Base-by-base conservation (phyloP, 2,113 vertebrate species). In the Pelodiscus sinensis region DNA sequence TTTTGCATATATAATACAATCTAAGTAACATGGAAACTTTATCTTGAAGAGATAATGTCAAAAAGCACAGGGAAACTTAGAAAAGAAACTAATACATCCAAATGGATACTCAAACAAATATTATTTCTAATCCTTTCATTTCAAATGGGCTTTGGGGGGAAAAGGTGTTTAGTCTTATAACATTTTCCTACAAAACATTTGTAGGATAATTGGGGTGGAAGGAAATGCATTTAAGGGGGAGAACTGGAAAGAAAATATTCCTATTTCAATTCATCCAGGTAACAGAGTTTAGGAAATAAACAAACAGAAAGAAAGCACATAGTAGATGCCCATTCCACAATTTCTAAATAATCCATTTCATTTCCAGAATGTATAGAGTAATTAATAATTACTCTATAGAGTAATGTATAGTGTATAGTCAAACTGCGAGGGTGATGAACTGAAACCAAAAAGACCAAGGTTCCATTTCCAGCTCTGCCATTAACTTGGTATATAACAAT, bases 191-290 rank as follows among this genome's bases (percentile, higher is more conserved):
- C 2, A 75, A 60, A 87, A 88, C 5, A 13, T 8, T 2, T 55
- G 3, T 57, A 35, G 21, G n/a, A 79, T 57, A 88, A 92, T 88
- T 50, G 93, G 58, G 51, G 84, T 50, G 65, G 65, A 14, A 78
- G 9, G 81, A 87, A 85, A 24, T 12, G 1, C 9, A 71, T 9
- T 29, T 12, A 79, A 58, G 81, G 14, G 7, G 7, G 14, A 6
- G 27, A 68, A 50, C 78, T 0, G 87, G 81, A 71, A 85, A 27
- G 7, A 44, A 82, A n/a, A 57, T 77, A 78, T 91, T 79, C 52
- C 6, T 31, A 71, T 88, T 95, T 90, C 19, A 44, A 52, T 84
- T 88, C 85, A 92, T 62, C 29, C 90, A 81, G 54, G 51, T 83
- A 82, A 57, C 57, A 77, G 29, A 91, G 88, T 92, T 92, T 2